Evolutionary conservation across 2,888 invertebrate genomes (phyloP), one percentile per base, ranked within the genome.

Genomic region (Cantharis nigra): DNA sequence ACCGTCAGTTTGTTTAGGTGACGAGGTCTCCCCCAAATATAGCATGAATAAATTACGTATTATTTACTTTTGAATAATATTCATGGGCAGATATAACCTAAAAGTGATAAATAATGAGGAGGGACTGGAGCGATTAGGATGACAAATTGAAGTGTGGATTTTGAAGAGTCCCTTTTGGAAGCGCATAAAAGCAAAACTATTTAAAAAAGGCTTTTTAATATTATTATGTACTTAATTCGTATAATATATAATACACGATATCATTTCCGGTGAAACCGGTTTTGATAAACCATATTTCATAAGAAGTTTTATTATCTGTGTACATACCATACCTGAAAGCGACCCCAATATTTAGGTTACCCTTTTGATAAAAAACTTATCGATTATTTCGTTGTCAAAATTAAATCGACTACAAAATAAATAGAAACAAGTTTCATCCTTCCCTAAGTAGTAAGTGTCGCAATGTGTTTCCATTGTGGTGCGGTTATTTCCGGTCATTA

Each of bases 261-360:
- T 67, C 65, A 67, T 26, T 67, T 67, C 65, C 65, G 65, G 65
- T 67, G 26, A 26, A 67, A 67, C 65, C 65, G 65, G 65, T 67
- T 26, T 23, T 13, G 65, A 23, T 67, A 67, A 67, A 67, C 49
- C 49, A 49, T 49, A 49, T 49, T 49, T 49, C 49, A 49, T 49
- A 49, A 49, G 49, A 49, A 49, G 49, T 49, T 49, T 49, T 49
- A 49, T 49, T 49, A 49, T 49, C 49, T 49, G 49, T 49, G 49
- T 49, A 49, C 49, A 49, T 49, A 49, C 49, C 49, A 49, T 49
- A 49, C 49, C 49, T 49, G 49, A 49, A 49, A 49, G 49, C 49
- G 49, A 49, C 49, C 49, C 49, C 49, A 49, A 49, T 49, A 49
- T 49, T 49, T 49, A 7, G n/a, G 49, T n/a, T 49, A 49, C 49